A percentile compares a stretch with the other conserved stretches of the same genome.
Evolutionary conservation across 2,113 vertebrate species (phyloP).

Genomic region (Cephalopterus ornatus): DNA sequence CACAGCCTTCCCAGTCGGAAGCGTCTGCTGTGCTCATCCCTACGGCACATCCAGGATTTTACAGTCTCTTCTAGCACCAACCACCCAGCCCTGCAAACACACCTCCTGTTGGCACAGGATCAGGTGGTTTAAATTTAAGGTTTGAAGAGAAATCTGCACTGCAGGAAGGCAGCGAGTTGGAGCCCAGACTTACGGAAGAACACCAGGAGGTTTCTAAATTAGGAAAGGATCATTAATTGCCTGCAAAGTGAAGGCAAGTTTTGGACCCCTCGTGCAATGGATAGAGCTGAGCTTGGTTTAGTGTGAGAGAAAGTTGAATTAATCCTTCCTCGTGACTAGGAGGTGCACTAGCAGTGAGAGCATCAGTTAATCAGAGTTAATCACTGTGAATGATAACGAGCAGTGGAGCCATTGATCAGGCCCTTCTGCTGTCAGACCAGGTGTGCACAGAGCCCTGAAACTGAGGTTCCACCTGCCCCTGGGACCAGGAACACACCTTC

Average conservation of each 20-base stretch:
- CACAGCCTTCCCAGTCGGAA: not conserved
- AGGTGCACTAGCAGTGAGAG: rapidly evolving
- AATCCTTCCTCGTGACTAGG: not conserved
- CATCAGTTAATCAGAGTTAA: not conserved
- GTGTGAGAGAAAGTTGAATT: not conserved
- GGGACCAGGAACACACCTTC: not conserved
- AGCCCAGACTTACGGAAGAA: not conserved
- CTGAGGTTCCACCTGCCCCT: not conserved
- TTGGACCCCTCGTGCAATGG: not conserved
- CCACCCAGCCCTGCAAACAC: not conserved
- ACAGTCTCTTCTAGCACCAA: not conserved
- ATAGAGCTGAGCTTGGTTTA: not conserved
- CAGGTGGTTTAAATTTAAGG: not conserved
- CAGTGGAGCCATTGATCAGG: not conserved
- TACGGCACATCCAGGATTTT: not conserved
- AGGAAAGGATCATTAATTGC: not conserved
- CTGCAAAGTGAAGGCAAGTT: not conserved
- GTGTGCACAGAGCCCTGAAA: not conserved
- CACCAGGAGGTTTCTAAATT: not conserved
- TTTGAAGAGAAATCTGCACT: not conserved
- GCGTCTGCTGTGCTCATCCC: not conserved
- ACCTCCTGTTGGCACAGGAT: not conserved
- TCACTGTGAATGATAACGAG: not conserved
- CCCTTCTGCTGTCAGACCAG: not conserved
- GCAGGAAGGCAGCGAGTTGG: not conserved